Conservation (phyloP, 2,888 invertebrate genomes). For the Phorcus lineatus region DNA sequence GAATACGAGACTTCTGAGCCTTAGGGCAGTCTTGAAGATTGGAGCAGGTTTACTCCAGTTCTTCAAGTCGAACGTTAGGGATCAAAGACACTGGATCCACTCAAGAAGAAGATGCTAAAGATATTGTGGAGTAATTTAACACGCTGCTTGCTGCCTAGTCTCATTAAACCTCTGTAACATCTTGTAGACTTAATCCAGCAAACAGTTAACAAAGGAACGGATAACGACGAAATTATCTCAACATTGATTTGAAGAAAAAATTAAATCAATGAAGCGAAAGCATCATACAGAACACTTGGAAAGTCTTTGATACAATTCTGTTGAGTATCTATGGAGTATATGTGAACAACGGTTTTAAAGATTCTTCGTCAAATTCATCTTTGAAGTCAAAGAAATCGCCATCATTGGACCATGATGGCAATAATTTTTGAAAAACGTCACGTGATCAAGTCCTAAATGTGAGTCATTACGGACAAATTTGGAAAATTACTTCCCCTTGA, state of each 20-base stretch:
- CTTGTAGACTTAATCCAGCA: neutral
- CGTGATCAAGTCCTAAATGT: neutral
- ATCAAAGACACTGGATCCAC: neutral
- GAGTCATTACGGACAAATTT: slow-evolving; percentile 18
- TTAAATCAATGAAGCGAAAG: neutral
- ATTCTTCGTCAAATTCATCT: no score
- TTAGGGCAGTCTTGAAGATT: neutral
- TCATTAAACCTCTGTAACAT: neutral
- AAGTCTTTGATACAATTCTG: no score
- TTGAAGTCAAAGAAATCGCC: no score
- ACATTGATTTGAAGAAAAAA: neutral
- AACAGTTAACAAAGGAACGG: neutral
- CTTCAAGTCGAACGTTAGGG: neutral
- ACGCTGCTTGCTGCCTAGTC: neutral
- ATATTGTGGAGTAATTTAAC: neutral
- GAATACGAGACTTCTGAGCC: neutral
- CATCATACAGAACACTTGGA: no score
- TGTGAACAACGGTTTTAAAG: no score
- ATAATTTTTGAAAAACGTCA: no score
- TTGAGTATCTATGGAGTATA: no score
- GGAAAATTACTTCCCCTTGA: slow-evolving; percentile 7
- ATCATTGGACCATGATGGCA: no score
- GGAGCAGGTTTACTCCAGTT: neutral
- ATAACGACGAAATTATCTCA: neutral
- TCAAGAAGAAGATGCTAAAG: neutral